Base-by-base conservation (phyloP, 64 coral and sea anemone species). In the Astreopora myriophthalma region DNA sequence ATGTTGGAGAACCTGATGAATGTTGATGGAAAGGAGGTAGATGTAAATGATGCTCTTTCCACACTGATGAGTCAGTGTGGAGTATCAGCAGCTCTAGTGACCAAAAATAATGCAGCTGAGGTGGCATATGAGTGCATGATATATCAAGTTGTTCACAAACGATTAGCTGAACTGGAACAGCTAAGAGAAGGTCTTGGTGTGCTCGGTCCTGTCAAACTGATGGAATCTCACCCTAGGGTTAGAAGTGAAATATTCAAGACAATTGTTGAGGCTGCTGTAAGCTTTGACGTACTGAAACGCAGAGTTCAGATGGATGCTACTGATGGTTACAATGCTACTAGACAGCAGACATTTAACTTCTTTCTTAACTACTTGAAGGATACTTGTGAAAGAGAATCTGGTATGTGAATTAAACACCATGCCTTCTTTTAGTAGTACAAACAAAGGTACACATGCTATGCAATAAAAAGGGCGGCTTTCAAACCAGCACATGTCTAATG, bases 61-160 rank as follows among this genome's bases (percentile, higher is more conserved):
- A 87, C 70, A 19, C 38, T 87, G 84, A 87, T 87, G 65, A 34
- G 36, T 72, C 36, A 87, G 69, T 48, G 84, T 72, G 67, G 84
- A 49, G 84, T 87, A 71, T 34, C 26, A 30, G 84, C 39, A 23
- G 34, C 84, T 48, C 13, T 87, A n/a, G 6, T 87, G 42, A 71
- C 84, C 8, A 52, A 48, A 19, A 44, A 87, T 72, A 87, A 87
- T 87, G 67, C 40, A 22, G 42, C 65, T 22, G 22, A 87, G 66
- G 66, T 87, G 10, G 84, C 84, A 7, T 72, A 87, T 87, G 84
- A 87, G n/a, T 30, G 65, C 48, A 55, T 79, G 75, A 55, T 79
- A 30, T 57, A 79, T 33, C 75, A 79, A 55, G 75, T 52, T 77
- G 84, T 86, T 25, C 37, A 68, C 36, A 87, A 87, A 36, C 7